Base-by-base conservation (phyloP, 2,888 invertebrate species). In the Odontocerum albicorne region DNA sequence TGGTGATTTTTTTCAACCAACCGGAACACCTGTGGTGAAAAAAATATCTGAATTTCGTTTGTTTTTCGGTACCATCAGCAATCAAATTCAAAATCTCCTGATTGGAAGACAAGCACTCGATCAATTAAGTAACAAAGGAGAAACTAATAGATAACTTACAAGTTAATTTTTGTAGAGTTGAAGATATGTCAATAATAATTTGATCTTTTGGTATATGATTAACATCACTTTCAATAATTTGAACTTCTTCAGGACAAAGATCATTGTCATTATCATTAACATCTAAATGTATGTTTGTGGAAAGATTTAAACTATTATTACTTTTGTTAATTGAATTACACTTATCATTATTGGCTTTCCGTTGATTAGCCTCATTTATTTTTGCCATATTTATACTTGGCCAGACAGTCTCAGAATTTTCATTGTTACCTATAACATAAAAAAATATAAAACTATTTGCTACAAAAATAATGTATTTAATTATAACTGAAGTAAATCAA, bases 301-400 rank as follows among this genome's bases (percentile, higher is more conserved):
- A 51, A 2, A 56, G 19, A 43, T 58, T 58, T n/a, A 56, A 17
- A 22, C 44, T 65, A 12, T 45, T 50, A 36, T 62, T 63, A 64
- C 64, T 68, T 3, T 71, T 66, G 50, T 70, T 69, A 60, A 72
- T 72, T 55, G 65, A 66, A 64, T 67, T 65, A 12, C 70, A 69
- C 59, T 73, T 72, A 1, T 74, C 74, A 62, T 71, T 71, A 2
- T 74, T 72, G 21, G 73, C 72, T 57, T 74, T 75, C 43, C 76
- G 68, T 49, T 73, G 74, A 60, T 74, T 71, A 17, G 75, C 75
- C 36, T 75, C 75, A 0, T 72, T 70, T 42, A 77, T 72, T 60
- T 76, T 75, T 0, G 72, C 75, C 13, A 77, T 64, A 1, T 77
- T 73, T 47, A 78, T 77, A 62, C 72, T 72, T 1, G 78, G 77